These are phyloP conservation scores for Octodon degus DNA, from an alignment of 2,113 vertebrate genomes.

Conservation along the genomic window DNA sequence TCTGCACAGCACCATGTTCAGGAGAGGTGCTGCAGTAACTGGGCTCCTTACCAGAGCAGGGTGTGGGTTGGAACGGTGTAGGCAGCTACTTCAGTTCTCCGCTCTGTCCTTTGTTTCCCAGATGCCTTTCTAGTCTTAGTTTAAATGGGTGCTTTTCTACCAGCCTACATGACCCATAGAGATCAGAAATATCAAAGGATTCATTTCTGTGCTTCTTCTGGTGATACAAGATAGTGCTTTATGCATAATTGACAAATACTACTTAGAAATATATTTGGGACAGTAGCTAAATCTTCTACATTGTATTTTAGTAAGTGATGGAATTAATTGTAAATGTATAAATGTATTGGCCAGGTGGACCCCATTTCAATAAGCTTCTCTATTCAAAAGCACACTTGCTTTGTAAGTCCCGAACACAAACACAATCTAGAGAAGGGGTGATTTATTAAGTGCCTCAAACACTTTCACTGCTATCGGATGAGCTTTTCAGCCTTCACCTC, in stretches of 20 bases:
- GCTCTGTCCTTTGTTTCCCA: neutral
- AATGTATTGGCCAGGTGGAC: conserved; percentile 15
- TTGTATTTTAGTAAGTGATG: neutral
- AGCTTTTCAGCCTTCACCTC: conserved; percentile 79
- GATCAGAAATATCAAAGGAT: neutral
- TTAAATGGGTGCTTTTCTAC: neutral
- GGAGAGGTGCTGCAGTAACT: neutral
- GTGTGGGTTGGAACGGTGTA: neutral
- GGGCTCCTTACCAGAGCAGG: neutral
- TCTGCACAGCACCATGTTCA: neutral
- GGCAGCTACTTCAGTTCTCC: neutral
- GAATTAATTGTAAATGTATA: conserved; percentile 8
- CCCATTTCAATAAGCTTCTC: conserved; percentile 52
- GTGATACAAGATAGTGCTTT: neutral
- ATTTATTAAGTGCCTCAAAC: conserved; percentile 77
- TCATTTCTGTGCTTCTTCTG: conserved; percentile 13
- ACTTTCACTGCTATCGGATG: conserved; percentile 71
- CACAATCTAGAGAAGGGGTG: conserved; percentile 51
- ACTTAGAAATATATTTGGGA: conserved; percentile 11
- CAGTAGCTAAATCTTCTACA: neutral
- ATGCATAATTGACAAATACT: neutral
- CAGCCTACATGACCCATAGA: neutral
- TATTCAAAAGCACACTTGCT: conserved; percentile 45
- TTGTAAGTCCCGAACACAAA: conserved; percentile 60
- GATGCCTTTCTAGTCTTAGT: neutral